Base-by-base conservation (phyloP, 1,140 invertebrate genomes). In the Cydia fagiglandana region DNA sequence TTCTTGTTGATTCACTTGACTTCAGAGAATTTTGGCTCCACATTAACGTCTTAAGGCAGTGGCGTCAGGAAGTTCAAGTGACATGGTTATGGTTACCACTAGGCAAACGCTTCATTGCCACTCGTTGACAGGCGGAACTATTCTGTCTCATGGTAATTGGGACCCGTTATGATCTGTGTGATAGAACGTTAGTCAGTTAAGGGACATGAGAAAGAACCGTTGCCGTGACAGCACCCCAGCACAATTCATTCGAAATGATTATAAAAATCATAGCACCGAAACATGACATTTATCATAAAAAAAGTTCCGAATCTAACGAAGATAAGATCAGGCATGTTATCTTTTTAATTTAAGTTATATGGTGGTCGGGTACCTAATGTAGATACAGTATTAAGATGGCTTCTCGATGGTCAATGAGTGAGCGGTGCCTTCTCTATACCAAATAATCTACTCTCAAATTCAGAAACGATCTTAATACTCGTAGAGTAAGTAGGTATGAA, bases 81-180 rank as follows among this genome's bases (percentile, higher is more conserved):
- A 84, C 81, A 83, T 75, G 77, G 45, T 47, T 83, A 83, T 75
- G 77, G 45, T 47, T 83, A 85, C 83, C 78, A 90, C 86, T 87
- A 87, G 87, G 86, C 87, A 81, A 90, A 86, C 81, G 88, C 88
- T 88, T 89, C 84, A 86, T 88, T 80, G 84, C 83, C 85, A 86
- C 84, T 90, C 83, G 86, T 89, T 89, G 84, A 88, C 78, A 83
- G 87, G 86, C 85, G 84, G 84, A 85, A 86, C 89, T 87, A 70
- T 85, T 89, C 88, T 88, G 81, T 90, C 89, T 92, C 87, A 89
- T 88, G 86, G 83, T 87, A 87, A 79, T 84, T 85, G 89, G 89
- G 88, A 91, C 86, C 86, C 81, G 84, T 85, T 81, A 83, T 86
- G 82, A 90, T 80, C 84, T 85, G 84, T 89, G 83, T 85, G 85